Conservation (phyloP, 2,888 invertebrate species). For the Drosophila nigricruria region DNA sequence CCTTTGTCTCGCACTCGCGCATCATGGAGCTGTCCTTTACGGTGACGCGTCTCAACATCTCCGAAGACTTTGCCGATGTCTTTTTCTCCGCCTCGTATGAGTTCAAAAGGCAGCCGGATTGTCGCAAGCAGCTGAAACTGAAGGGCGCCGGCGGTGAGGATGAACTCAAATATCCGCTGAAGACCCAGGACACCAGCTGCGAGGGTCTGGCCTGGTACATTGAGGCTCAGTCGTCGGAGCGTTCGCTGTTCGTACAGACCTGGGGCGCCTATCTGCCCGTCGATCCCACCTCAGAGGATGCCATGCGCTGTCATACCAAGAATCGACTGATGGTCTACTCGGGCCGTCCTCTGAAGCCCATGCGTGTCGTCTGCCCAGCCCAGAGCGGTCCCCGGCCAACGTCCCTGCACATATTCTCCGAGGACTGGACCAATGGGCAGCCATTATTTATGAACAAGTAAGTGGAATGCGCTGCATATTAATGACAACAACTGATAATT, state of each 20-base stretch:
- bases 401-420: conserved; percentile 92
- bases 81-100: conserved; percentile 92
- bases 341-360: conserved; percentile 87
- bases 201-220: conserved; percentile 90
- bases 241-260: conserved; percentile 92
- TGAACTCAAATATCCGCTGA: conserved; percentile 88
- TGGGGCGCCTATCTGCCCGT: conserved; percentile 92
- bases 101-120: conserved; percentile 88
- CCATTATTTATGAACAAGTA: conserved; percentile 85
- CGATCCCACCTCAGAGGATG: conserved; percentile 88
- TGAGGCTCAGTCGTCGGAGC: conserved; percentile 91
- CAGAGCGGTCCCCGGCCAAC: conserved; percentile 89
- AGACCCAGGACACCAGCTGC: conserved; percentile 86
- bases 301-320: conserved; percentile 90
- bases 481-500: not conserved
- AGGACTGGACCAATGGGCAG: conserved; percentile 88
- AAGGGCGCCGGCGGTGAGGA: conserved; percentile 89
- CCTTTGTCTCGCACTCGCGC: conserved; percentile 88
- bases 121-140: conserved; percentile 88
- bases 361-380: conserved; percentile 90
- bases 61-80: conserved; percentile 93
- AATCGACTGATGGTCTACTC: conserved; percentile 94
- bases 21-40: conserved; percentile 92
- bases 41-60: conserved; percentile 90
- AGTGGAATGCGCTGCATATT: conserved; percentile 55